Evolutionary conservation across 1,140 invertebrate species (phyloP).

Genomic region (Bombus huntii): DNA sequence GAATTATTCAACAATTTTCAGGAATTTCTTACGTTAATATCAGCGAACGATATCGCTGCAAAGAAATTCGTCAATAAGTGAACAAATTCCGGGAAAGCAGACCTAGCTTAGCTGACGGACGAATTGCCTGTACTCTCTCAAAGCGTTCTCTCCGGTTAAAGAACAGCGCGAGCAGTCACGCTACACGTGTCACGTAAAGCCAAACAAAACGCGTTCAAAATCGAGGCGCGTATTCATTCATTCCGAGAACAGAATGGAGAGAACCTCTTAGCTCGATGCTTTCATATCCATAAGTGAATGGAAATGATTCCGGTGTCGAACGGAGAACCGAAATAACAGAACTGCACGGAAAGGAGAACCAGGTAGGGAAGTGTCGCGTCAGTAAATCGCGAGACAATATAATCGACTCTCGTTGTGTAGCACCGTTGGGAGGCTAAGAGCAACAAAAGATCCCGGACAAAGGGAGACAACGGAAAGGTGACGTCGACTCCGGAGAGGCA

Average conservation of each 20-base stretch:
- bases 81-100: neutral
- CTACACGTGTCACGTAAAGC: constrained; percentile 7
- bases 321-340: neutral
- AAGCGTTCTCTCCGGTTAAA: neutral
- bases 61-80: neutral
- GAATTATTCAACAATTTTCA: neutral
- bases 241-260: neutral
- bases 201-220: neutral
- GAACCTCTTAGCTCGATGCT: neutral
- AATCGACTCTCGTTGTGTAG: constrained; percentile 7
- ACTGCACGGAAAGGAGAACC: neutral
- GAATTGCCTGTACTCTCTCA: neutral
- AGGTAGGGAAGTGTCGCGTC: constrained; percentile 17
- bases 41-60: neutral
- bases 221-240: constrained; percentile 7
- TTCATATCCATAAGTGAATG: neutral
- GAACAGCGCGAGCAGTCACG: neutral
- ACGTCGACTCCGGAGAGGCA: no score
- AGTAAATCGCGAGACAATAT: constrained; percentile 19
- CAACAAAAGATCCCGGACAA: constrained; percentile 5
- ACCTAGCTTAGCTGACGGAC: neutral
- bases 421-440: neutral
- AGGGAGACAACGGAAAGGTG: neutral
- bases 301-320: constrained; percentile 7
- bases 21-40: neutral